Base-by-base conservation (phyloP, 2,797 vertebrate species). In the Heteromormyrus szaboi region DNA sequence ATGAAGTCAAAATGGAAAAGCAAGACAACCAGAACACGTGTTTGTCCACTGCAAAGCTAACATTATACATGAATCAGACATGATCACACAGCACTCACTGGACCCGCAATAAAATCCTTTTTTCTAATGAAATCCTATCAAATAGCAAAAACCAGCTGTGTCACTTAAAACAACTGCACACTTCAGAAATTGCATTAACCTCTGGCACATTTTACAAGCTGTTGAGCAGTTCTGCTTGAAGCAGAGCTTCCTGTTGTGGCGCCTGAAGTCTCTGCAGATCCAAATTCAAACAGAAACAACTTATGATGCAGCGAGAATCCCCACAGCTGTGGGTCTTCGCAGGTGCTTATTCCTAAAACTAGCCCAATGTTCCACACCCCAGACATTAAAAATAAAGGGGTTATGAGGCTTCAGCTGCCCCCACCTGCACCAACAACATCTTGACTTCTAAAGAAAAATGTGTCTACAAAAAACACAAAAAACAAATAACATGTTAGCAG, bases 201-300 rank as follows among this genome's bases (percentile, higher is more conserved):
- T 29, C 0, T 25, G 2, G 9, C 44, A 29, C 17, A 2, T 25
- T n/a, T 17, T 83, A 44, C n/a, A 22, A 59, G 19, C 86, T 37
- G 33, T 44, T n/a, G 5, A 41, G 1, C 33, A 2, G 33, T 54
- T 37, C 68, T 41, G 25, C 76, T 44, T 25, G 12, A 25, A 46
- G 51, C 48, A 44, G n/a, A 25, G 44, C 72, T 81, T 88, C 87
- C 87, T 83, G 87, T 88, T 88, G 72, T 56, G 72, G 37, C 4
- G 7, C 48, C 65, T 37, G 62, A 46, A 19, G 33, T 37, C 53
- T 81, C 68, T 44, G 46, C 50, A 76, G 17, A 22, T 79, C 29
- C 48, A 37, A 50, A 53, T 41, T 33, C 29, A 9, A 37, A 50
- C 50, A 65, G 12, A 72, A 22, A 14, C 44, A 76, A 88, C 51